Evolutionary conservation across 2,797 vertebrate genomes (phyloP), one percentile per base, ranked within the genome.

Genomic region (Crocidura indochinensis): DNA sequence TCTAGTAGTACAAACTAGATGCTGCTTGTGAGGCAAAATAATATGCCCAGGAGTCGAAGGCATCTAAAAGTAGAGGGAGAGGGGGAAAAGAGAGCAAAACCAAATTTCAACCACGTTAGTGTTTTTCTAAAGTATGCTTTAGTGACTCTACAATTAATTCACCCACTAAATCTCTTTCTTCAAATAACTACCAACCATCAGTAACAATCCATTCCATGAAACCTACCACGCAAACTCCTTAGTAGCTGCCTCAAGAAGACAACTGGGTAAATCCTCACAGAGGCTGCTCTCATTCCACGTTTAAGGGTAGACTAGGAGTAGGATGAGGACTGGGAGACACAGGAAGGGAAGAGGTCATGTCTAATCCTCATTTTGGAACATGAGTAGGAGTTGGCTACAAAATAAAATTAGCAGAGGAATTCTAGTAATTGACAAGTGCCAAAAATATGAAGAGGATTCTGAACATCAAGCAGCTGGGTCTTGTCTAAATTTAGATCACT

Each of bases 131-230:
- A 15, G 47, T 71, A 78, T 11, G 24, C 62, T 24, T 84, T 53
- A 53, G 11, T 19, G 71, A 88, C 26, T 72, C 27, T 53, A 10
- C 53, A 68, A 29, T 51, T 56, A 74, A 56, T 80, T 80, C 8
- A 78, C 20, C 8, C 74, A 76, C 44, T 88, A 26, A 64, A 56
- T 86, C 31, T 83, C 4, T n/a, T 29, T 71, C 88, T 93, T 31
- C 81, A 65, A 78, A 87, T 83, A 91, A 86, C 92, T 82, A 88
- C 51, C 49, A 56, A 87, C 72, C 38, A 44, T 84, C 38, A 94
- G 38, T 38, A 38, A 38, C 38, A 38, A 38, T 38, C 38, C 38
- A 38, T 38, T 47, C 53, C 31, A 76, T 2, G 2, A 51, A 46
- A 88, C 51, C 60, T 22, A 11, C 26, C 46, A 84, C 51, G 67